Conservation (phyloP, 1,140 invertebrate species). For the Brevipalpus yothersi region DNA sequence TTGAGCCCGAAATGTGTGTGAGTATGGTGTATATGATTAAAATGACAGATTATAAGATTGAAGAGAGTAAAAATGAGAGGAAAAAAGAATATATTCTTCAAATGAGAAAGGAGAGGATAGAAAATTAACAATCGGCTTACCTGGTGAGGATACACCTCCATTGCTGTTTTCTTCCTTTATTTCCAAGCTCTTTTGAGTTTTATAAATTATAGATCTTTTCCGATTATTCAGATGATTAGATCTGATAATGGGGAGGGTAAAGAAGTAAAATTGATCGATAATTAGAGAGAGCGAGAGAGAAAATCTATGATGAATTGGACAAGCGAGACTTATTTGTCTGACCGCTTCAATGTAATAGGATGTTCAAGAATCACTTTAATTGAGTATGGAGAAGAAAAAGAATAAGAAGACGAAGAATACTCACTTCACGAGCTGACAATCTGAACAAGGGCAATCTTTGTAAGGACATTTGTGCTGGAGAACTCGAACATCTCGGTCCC, state of each 20-base stretch:
- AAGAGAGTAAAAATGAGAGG: not conserved
- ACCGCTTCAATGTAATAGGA: not conserved
- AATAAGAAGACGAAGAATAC: not conserved
- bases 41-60: not conserved
- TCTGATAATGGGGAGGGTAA: not conserved
- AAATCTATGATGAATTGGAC: not conserved
- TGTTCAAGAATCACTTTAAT: not conserved
- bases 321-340: not conserved
- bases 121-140: not conserved
- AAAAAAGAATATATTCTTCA: not conserved
- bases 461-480: conserved; percentile 5
- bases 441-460: conserved; percentile 1
- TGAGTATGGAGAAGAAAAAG: not conserved
- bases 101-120: not conserved
- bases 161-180: conserved; percentile 1
- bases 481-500: conserved; percentile 2
- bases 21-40: too few relatives aligned
- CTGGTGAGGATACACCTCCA: not conserved
- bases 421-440: conserved; percentile 5
- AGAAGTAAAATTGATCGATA: not conserved
- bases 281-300: not conserved
- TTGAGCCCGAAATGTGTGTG: too few relatives aligned
- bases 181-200: conserved; percentile 4
- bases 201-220: conserved; percentile 3
- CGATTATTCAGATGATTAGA: not conserved